Conservation (phyloP, 2,888 invertebrate genomes). For the Pheosia tremula region DNA sequence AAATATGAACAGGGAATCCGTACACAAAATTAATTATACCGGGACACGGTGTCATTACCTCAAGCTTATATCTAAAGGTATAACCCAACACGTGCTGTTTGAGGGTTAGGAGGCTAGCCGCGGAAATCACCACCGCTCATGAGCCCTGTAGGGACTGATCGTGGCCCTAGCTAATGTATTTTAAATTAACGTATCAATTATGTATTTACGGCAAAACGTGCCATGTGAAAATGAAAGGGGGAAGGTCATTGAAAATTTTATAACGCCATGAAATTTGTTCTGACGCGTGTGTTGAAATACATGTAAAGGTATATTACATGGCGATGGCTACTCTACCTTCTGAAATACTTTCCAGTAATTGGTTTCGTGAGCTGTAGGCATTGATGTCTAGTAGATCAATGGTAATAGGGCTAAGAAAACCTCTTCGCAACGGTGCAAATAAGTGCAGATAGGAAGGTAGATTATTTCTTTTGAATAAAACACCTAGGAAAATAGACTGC, state of each 20-base stretch:
- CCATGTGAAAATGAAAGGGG: conserved; percentile 59
- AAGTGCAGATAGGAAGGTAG: too few species aligned
- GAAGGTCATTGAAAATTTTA: conserved; percentile 55
- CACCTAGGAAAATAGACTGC: too few species aligned
- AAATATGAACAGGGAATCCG: conserved; percentile 26
- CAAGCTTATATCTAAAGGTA: conserved; percentile 13
- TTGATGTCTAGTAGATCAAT: too few species aligned
- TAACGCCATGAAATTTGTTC: conserved; percentile 47
- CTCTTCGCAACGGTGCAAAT: too few species aligned
- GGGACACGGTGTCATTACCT: conserved; percentile 29
- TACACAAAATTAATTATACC: conserved; percentile 37
- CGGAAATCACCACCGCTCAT: conserved; percentile 61
- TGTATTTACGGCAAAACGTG: conserved; percentile 53
- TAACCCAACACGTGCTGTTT: conserved; percentile 5
- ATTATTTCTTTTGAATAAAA: too few species aligned
- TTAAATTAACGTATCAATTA: conserved; percentile 72
- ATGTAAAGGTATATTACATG: too few species aligned
- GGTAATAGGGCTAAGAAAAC: too few species aligned
- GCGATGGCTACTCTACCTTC: too few species aligned
- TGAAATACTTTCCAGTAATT: too few species aligned
- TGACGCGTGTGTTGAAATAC: conserved; percentile 22
- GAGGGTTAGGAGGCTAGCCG: conserved; percentile 29
- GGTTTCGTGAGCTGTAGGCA: too few species aligned
- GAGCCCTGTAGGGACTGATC: conserved; percentile 48
- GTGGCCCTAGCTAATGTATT: conserved; percentile 67